Base-by-base conservation (phyloP, 1,140 invertebrate species). In the fruit fly (Drosophila melanogaster) region DNA sequence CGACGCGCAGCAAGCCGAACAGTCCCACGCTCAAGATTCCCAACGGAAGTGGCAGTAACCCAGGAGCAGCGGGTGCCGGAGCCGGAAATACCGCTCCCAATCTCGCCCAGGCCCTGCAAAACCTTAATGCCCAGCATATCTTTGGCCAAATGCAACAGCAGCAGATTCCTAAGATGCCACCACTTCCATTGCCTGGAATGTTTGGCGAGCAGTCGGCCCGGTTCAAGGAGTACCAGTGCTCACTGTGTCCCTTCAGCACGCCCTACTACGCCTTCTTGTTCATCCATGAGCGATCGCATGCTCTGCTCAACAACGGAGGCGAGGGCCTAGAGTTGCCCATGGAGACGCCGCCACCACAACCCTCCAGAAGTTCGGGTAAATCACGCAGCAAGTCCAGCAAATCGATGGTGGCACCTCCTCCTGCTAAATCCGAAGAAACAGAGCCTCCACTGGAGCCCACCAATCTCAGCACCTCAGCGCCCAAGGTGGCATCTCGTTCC, bases 211-310 rank as follows among this genome's bases (percentile, higher is more conserved):
- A 81, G 43, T 67, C 92, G 92, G 70, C 91, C 78, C 51, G 86
- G 78, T 62, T 92, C 46, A 97, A 97, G 92, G 95, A 95, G 26
- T 98, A 98, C 92, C 95, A 96, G 47, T 98, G 98, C 92, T 96
- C 96, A 1, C 95, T 96, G 81, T 98, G 98, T 84, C 95, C 96
- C 43, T 98, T 98, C 91, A 95, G 96, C n/a, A 98, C 97, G 15
- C 95, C 96, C 56, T 96, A 97, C 79, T 93, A 98, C 59, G 97
- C 97, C 24, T 97, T 98, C 87, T 93, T 98, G 58, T 97, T 97
- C 92, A 95, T 97, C 24, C 97, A 98, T 93, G 97, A 98, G 89
- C 95, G 96, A 76, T 96, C 96, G 14, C 97, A 98, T 90, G 71
- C 92, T 12, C 72, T 90, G 54, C 83, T 87, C 60, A 89, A 90